Percentiles rank a stretch among this genome's conserved stretches.
These are phyloP conservation scores for Drosophila serrata DNA, from an alignment of 1,140 invertebrate genomes.

Conservation along the genomic window DNA sequence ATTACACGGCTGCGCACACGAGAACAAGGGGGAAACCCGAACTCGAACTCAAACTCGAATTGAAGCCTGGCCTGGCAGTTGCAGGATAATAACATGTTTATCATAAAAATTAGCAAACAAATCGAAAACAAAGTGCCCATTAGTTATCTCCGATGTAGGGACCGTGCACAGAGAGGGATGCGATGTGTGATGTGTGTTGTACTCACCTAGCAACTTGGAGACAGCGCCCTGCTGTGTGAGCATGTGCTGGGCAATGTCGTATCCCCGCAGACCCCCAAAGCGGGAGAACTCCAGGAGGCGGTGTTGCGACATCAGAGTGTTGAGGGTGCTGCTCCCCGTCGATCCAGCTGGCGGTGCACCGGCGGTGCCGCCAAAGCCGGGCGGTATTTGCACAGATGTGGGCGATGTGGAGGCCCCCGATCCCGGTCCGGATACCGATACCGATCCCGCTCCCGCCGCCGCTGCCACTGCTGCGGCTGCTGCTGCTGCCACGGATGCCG, in stretches of 20 bases:
- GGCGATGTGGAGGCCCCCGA: slow-evolving; percentile 56
- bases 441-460: slow-evolving; percentile 49
- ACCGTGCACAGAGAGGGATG: not conserved
- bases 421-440: slow-evolving; percentile 42
- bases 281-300: slow-evolving; percentile 93
- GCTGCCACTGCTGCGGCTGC: slow-evolving; percentile 49
- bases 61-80: not conserved
- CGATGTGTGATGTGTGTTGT: slow-evolving; percentile 4
- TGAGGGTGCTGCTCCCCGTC: slow-evolving; percentile 87
- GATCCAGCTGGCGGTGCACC: slow-evolving; percentile 73
- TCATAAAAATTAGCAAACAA: slow-evolving; percentile 79
- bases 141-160: slow-evolving; percentile 42
- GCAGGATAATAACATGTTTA: slow-evolving; percentile 79
- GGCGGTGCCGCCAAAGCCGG: slow-evolving; percentile 84
- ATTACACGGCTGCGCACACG: slow-evolving; percentile 60
- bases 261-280: slow-evolving; percentile 93
- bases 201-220: slow-evolving; percentile 94
- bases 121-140: slow-evolving; percentile 73
- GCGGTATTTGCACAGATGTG: slow-evolving; percentile 84
- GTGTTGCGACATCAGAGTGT: slow-evolving; percentile 90
- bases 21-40: slow-evolving; percentile 9
- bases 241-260: slow-evolving; percentile 95
- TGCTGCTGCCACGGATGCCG: slow-evolving; percentile 57
- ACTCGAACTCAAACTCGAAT: not conserved
- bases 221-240: slow-evolving; percentile 96